Evolutionary conservation across 2,797 vertebrate species (phyloP).

Genomic region (Sebastiscus albofasciatus): DNA sequence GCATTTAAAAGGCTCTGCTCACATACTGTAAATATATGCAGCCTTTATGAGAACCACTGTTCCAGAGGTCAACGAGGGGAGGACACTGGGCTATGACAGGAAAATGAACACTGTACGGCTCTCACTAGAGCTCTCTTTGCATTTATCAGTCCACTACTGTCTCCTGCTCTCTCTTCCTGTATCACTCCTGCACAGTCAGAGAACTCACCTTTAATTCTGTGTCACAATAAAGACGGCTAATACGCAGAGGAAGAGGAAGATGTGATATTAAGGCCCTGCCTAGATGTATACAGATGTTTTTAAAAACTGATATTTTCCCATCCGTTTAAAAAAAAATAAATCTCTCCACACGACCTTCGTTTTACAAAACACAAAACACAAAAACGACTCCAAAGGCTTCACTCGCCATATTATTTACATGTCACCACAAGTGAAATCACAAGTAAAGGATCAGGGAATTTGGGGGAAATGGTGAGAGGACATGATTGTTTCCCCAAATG

Average conservation of each 20-base stretch:
- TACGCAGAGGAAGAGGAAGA: not conserved
- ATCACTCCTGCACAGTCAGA: not conserved
- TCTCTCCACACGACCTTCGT: no score
- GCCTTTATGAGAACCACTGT: conserved; percentile 28
- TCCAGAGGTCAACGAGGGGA: conserved; percentile 39
- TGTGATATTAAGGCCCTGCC: not conserved
- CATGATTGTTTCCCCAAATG: no score
- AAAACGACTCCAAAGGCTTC: no score
- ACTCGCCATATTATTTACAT: no score
- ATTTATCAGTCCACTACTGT: not conserved
- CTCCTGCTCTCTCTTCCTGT: not conserved
- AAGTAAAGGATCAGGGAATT: no score
- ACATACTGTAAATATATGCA: conserved; percentile 51
- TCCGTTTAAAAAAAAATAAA: no score
- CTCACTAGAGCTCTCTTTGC: not conserved
- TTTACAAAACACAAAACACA: no score
- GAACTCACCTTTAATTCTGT: not conserved
- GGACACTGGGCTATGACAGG: conserved; percentile 16
- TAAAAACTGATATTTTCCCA: no score
- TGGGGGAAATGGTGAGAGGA: no score
- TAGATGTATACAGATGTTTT: no score
- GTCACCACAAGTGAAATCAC: no score
- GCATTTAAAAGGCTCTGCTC: conserved; percentile 42
- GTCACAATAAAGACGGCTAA: not conserved
- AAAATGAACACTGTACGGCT: conserved; percentile 28